Base-by-base conservation (phyloP, 2,888 invertebrate species). In the Endotricha flammealis region DNA sequence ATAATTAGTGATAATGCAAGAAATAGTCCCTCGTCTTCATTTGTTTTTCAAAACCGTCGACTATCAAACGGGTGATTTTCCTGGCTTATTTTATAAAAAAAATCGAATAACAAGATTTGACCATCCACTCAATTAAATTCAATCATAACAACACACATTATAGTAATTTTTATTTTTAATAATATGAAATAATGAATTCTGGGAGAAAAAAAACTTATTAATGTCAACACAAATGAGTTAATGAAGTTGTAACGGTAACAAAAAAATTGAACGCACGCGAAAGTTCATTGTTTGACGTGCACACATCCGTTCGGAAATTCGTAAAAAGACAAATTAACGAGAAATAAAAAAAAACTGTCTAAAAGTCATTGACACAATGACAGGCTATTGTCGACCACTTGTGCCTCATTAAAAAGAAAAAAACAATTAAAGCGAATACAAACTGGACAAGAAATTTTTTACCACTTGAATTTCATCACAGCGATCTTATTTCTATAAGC, bases 341-440 rank as follows among this genome's bases (percentile, higher is more conserved):
- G 67, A 68, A 62, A 38, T 35, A 33, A 46, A 64, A 64, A 70
- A 68, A 58, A 58, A 48, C 49, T 63, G 57, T 65, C 64, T 53
- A 48, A 55, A 69, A 66, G 67, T 72, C 66, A 70, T 65, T 69
- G 68, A 72, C 71, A 75, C 75, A 78, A 80, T 77, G 75, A 78
- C 71, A 64, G 70, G n/a, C 57, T 54, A 81, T 79, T 78, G 82
- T 81, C 66, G 65, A 75, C 74, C 72, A 77, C 79, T 76, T 75
- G 72, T 70, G 75, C 79, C 81, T 85, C 83, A 83, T 85, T 85
- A 85, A 71, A 70, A 76, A 71, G 64, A 74, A 75, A 67, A 78
- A 77, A 74, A 79, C 74, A 81, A 82, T 80, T 76, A 74, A 70
- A 48, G 63, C 59, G 54, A 61, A 51, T 65, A 63, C 63, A 72